These are phyloP conservation scores for Ophiodon elongatus DNA, from an alignment of 2,113 vertebrate species.

Conservation along the genomic window DNA sequence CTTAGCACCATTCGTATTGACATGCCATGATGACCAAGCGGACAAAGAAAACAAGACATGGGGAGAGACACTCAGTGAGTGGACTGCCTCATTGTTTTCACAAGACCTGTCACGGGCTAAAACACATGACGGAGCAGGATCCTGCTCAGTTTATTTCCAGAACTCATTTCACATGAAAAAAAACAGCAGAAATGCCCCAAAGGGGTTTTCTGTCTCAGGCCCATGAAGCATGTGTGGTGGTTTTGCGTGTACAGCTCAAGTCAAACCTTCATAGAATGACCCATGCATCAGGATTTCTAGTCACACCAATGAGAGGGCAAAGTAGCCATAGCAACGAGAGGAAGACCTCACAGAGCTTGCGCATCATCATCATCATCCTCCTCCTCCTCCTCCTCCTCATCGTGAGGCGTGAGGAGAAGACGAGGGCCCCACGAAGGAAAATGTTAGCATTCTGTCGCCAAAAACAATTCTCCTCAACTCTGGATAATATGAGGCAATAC, in stretches of 20 bases:
- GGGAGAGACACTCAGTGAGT: constrained; percentile 63
- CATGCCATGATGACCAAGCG: constrained; percentile 72
- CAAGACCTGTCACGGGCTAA: constrained; percentile 61
- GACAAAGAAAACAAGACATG: constrained; percentile 79
- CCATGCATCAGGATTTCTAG: constrained; percentile 38
- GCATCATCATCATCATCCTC: constrained; percentile 56
- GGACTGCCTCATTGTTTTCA: constrained; percentile 72
- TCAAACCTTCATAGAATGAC: constrained; percentile 40
- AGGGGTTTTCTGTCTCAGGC: constrained; percentile 11
- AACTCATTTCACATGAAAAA: constrained; percentile 61
- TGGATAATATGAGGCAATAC: constrained; percentile 87
- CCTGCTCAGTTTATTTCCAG: constrained; percentile 59
- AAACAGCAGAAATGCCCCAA: constrained; percentile 46
- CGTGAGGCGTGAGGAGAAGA: constrained; percentile 42
- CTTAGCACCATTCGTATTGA: constrained; percentile 74
- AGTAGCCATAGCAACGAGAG: constrained; percentile 53
- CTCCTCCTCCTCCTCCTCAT: constrained; percentile 56
- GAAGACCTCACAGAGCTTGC: constrained; percentile 45
- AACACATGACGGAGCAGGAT: constrained; percentile 67
- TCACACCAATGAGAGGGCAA: constrained; percentile 34
- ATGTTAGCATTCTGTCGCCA: constrained; percentile 82
- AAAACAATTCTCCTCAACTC: constrained; percentile 85
- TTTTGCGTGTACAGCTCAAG: constrained; percentile 41
- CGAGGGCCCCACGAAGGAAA: constrained; percentile 79
- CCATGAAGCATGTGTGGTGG: constrained; percentile 41